Evolutionary conservation across 2,888 invertebrate genomes (phyloP).

Genomic region (Slavum lentiscoides): DNA sequence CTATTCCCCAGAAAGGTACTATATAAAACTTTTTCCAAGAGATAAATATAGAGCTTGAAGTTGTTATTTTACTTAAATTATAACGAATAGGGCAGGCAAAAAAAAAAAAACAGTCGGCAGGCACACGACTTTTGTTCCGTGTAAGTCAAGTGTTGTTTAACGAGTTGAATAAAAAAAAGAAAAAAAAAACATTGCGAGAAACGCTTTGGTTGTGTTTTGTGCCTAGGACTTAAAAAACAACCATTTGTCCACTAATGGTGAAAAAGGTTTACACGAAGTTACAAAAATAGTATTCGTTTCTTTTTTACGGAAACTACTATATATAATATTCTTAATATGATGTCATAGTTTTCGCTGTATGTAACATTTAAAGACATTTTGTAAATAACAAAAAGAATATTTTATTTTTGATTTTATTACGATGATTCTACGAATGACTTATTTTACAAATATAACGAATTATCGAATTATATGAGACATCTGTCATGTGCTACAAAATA

Average conservation of each 20-base stretch:
- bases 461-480: background rate
- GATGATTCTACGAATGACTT: background rate
- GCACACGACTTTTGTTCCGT: slow-evolving; percentile 15
- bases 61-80: slow-evolving; percentile 25
- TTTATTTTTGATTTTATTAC: background rate
- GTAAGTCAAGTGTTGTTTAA: slow-evolving; percentile 47
- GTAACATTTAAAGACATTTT: background rate
- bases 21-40: background rate
- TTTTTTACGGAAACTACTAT: background rate
- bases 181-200: slow-evolving; percentile 35
- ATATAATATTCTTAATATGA: background rate
- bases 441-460: background rate
- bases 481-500: background rate
- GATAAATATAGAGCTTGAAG: background rate
- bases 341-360: slow-evolving; percentile 14
- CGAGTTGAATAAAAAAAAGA: slow-evolving; percentile 6
- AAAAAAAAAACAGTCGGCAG: slow-evolving; percentile 29
- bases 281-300: no score
- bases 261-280: background rate
- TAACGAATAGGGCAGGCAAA: slow-evolving; percentile 1
- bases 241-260: slow-evolving; percentile 11
- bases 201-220: slow-evolving; percentile 17
- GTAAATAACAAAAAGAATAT: background rate
- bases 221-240: background rate
- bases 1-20: background rate